Conservation (phyloP, 2,797 vertebrate genomes). For the Tympanoctomys barrerae region DNA sequence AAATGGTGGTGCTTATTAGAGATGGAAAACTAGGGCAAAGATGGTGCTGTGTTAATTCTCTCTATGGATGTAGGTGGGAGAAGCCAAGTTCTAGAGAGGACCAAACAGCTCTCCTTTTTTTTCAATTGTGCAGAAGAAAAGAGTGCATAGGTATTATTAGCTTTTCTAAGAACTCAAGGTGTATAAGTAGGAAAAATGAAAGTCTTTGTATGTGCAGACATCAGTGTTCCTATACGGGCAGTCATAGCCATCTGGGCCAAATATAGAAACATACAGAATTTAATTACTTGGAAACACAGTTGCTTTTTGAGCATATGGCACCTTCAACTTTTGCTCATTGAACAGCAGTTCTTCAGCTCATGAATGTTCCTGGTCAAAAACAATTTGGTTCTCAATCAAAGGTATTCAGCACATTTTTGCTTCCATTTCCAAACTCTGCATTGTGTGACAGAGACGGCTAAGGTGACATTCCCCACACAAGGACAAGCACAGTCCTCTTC, state of each 20-base stretch:
- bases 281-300: neutral
- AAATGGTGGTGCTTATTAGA: neutral
- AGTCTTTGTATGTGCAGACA: neutral
- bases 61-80: neutral
- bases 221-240: neutral
- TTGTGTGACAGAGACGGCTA: neutral
- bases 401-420: neutral
- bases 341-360: neutral
- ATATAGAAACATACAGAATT: neutral
- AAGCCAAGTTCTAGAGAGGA: neutral
- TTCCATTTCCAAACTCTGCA: neutral
- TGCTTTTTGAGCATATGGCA: neutral
- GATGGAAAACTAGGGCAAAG: neutral
- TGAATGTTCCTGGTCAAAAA: neutral
- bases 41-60: too few species aligned
- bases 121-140: neutral
- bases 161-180: neutral
- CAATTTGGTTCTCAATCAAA: neutral
- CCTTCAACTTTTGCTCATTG: neutral
- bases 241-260: neutral
- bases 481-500: neutral
- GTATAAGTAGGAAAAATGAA: neutral
- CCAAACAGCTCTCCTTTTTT: neutral
- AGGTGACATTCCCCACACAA: neutral
- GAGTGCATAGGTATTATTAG: neutral